Percentiles rank a stretch among this genome's conserved stretches.
These are phyloP conservation scores for Gryllus bimaculatus DNA, from an alignment of 1,140 invertebrate genomes.

Conservation along the genomic window DNA sequence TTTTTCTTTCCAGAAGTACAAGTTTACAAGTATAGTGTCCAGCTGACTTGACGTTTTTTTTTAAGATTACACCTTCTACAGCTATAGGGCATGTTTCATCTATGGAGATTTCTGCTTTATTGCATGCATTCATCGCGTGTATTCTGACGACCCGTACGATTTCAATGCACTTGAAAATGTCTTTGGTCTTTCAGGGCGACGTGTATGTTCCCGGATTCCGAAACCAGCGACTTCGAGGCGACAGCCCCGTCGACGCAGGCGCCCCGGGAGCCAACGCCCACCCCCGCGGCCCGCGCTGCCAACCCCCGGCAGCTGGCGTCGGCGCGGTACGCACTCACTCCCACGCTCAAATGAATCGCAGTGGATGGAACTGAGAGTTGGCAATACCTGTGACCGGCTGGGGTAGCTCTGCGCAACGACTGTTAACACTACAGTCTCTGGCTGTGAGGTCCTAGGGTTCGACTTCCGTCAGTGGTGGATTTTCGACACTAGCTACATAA, in stretches of 20 bases:
- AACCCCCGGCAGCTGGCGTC: neutral
- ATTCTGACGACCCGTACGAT: too few relatives aligned
- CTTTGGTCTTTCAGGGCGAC: slow-evolving; percentile 7
- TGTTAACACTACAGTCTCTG: neutral
- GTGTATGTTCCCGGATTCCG: slow-evolving; percentile 22
- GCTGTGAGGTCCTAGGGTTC: too few relatives aligned
- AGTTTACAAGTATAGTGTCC: too few relatives aligned
- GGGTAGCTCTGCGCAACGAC: neutral
- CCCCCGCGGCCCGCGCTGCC: neutral
- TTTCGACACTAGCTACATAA: too few relatives aligned
- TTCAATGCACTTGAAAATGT: neutral
- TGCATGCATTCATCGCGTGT: too few relatives aligned
- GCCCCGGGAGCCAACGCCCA: neutral
- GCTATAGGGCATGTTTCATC: too few relatives aligned
- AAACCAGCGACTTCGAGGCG: slow-evolving; percentile 20
- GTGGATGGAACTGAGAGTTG: neutral
- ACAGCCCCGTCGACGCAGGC: neutral
- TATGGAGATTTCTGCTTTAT: too few relatives aligned
- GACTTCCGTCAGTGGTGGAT: too few relatives aligned
- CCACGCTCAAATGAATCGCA: neutral
- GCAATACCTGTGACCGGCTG: neutral
- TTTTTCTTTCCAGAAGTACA: too few relatives aligned
- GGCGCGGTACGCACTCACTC: neutral
- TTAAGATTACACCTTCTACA: too few relatives aligned
- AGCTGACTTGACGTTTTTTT: too few relatives aligned